Evolutionary conservation across 2,888 invertebrate species (phyloP).

Genomic region (Netelia melanura): DNA sequence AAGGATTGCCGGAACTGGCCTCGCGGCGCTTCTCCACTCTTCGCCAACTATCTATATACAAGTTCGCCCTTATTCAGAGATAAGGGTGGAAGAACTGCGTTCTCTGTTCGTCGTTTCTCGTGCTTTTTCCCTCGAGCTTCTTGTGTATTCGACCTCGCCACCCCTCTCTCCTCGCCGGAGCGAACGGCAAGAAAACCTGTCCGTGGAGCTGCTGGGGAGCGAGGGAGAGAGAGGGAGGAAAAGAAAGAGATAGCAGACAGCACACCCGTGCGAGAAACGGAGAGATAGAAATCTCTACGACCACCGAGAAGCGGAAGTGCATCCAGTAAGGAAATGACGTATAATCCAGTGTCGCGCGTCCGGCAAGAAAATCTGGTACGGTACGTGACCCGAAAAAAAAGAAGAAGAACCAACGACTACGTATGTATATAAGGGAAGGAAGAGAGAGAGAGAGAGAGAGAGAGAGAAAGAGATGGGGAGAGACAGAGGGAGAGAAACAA

Average conservation of each 20-base stretch:
- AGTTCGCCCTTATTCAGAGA: slow-evolving; percentile 49
- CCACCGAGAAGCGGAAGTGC: slow-evolving; percentile 60
- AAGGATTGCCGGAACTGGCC: slow-evolving; percentile 62
- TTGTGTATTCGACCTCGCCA: slow-evolving; percentile 18
- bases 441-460: neutral
- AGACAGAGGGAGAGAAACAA: neutral
- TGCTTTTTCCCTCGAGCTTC: slow-evolving; percentile 39
- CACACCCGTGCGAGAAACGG: slow-evolving; percentile 22
- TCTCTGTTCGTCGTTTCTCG: slow-evolving; percentile 49
- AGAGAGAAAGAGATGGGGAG: too few species aligned
- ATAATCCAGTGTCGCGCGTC: slow-evolving; percentile 63
- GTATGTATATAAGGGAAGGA: neutral
- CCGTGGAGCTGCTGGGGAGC: slow-evolving; percentile 43
- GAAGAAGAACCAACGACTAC: neutral
- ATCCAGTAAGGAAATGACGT: slow-evolving; percentile 67
- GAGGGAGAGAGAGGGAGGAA: slow-evolving; percentile 46
- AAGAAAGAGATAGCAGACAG: neutral
- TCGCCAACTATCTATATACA: slow-evolving; percentile 20
- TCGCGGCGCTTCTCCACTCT: slow-evolving; percentile 62
- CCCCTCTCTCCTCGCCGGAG: neutral
- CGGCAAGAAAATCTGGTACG: slow-evolving; percentile 61
- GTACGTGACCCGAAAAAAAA: slow-evolving; percentile 57
- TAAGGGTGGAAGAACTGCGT: slow-evolving; percentile 57
- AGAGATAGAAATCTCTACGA: slow-evolving; percentile 60
- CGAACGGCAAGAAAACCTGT: slow-evolving; percentile 23